Conservation (phyloP, 2,113 vertebrate genomes). For the Numida meleagris region DNA sequence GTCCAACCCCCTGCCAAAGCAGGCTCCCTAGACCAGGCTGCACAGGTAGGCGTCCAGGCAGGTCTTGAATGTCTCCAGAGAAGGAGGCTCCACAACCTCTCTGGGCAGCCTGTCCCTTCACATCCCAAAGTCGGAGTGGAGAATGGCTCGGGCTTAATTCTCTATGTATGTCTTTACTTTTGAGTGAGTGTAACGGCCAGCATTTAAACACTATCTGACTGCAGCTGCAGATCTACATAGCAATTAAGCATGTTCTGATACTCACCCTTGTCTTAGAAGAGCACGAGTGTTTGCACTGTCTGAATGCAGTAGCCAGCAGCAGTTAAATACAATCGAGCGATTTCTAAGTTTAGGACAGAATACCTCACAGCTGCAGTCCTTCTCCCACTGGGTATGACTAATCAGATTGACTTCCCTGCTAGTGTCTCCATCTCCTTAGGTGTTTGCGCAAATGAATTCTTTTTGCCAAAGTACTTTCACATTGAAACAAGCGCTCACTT, state of each 20-base stretch:
- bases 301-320: conserved; percentile 23
- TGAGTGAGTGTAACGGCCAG: background rate
- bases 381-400: conserved; percentile 61
- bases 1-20: too few relatives aligned
- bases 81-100: too few relatives aligned
- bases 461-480: background rate
- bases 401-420: conserved; percentile 43
- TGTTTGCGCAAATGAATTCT: conserved; percentile 31
- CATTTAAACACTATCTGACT: background rate
- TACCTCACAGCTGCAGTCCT: conserved; percentile 49
- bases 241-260: conserved; percentile 19
- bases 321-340: conserved; percentile 39
- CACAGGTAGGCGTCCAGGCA: too few relatives aligned
- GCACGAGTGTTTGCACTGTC: background rate
- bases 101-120: background rate
- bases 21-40: too few relatives aligned
- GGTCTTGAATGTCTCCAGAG: too few relatives aligned
- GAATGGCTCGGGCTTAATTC: background rate
- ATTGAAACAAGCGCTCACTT: background rate
- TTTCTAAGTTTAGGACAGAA: conserved; percentile 42
- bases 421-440: conserved; percentile 24
- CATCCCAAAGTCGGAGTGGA: background rate
- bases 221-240: conserved; percentile 1
- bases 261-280: background rate
- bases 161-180: background rate